Conservation (phyloP, 2,888 invertebrate genomes). For the Azorinus chamasolen region DNA sequence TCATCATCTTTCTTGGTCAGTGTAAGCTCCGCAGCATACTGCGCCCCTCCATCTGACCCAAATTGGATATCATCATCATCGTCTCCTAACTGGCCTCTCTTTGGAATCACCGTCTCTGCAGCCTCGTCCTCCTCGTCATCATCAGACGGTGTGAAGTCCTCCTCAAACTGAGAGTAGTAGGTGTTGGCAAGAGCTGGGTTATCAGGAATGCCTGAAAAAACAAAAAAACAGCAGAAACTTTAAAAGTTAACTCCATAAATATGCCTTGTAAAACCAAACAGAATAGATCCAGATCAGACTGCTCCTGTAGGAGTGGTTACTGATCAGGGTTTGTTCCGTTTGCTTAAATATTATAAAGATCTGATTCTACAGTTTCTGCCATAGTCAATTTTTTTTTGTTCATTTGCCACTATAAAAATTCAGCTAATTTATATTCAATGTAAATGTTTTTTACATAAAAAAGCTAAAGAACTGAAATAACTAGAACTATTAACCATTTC, state of each 20-base stretch:
- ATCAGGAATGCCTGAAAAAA: slow-evolving; percentile 83
- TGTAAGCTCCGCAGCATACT: slow-evolving; percentile 24
- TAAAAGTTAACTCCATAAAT: not conserved
- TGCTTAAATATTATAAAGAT: no score
- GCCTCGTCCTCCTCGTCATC: slow-evolving; percentile 61
- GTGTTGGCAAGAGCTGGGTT: slow-evolving; percentile 84
- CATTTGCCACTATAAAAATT: no score
- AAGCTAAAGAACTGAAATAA: not conserved
- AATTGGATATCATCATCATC: slow-evolving; percentile 56
- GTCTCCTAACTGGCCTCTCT: slow-evolving; percentile 21
- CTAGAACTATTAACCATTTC: no score
- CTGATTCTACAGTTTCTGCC: no score
- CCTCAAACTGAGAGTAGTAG: slow-evolving; percentile 85
- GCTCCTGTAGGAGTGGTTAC: no score
- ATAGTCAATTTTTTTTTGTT: no score
- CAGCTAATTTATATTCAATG: not conserved
- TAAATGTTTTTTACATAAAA: not conserved
- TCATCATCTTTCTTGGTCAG: slow-evolving; percentile 62
- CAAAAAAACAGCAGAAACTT: not conserved
- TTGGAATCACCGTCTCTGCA: slow-evolving; percentile 47
- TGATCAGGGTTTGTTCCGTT: no score
- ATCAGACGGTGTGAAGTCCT: slow-evolving; percentile 77
- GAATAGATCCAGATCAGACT: no score
- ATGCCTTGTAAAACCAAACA: not conserved
- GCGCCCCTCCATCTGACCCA: slow-evolving; percentile 41